Evolutionary conservation across 1,140 invertebrate species (phyloP), one percentile per base, ranked within the genome.

Genomic region (Chironomus tepperi): DNA sequence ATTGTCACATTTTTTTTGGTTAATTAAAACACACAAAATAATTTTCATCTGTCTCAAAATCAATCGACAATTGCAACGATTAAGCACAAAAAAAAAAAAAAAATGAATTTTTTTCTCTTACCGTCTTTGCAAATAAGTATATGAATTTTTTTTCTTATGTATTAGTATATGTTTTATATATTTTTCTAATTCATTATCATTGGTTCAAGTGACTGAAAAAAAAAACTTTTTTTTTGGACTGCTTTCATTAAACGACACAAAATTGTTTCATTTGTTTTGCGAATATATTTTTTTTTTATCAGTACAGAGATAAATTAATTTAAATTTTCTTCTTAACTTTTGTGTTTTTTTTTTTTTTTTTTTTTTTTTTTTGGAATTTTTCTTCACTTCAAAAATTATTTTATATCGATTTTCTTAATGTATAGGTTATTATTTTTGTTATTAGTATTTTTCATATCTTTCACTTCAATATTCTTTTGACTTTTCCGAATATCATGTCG

Each of bases 151-250:
- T 67, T 18, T 21, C 65, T 18, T 70, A 18, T 70, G 65, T 19
- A 18, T 19, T 21, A 19, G 65, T 70, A 67, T 57, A n/a, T 21
- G 65, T 70, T 70, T 70, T 70, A 18, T 70, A 70, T 70, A 70
- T 70, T 70, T 70, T 70, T 70, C 65, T 70, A 70, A 70, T 70
- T 70, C 65, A 70, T 70, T 70, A 70, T 70, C 65, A 70, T 70
- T 19, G 65, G 65, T 70, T 21, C 65, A 70, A 70, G 65, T 70
- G 16, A 70, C 19, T 70, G 65, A 18, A 16, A 70, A 67, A n/a
- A 16, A 19, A 18, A 70, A 70, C 19, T 70, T 70, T 70, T 70
- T 67, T 67, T 70, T 19, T 19, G 19, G 65, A 70, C 16, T 70
- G 16, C 65, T 18, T 19, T 19, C 16, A 19, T 70, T 70, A 18